Evolutionary conservation across 2,888 invertebrate genomes (phyloP), one percentile per base, ranked within the genome.

Genomic region (Ormyrus thymus): DNA sequence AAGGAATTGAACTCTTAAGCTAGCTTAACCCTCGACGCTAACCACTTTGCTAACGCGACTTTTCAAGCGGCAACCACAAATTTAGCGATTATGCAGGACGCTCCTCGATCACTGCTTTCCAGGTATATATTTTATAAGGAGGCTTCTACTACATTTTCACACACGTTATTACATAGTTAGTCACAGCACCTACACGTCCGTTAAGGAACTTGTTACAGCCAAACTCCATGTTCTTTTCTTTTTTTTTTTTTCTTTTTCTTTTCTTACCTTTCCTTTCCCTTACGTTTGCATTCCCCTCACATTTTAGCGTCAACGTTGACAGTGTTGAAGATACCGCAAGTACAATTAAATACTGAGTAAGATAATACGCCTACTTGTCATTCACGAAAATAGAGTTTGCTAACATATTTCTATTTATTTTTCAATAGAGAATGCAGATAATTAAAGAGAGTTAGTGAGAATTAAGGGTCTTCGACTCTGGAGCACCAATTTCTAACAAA

Each of bases 1-100:
- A 86, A 84, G 53, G 66, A 64, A 13, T 61, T 70, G 64, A 76
- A 58, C 72, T 72, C 78, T 10, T 81, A 80, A 80, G 65, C 29
- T 58, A 8, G n/a, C 13, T 46, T 53, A 11, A 13, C 2, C 7
- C 11, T 6, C 0, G 29, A 7, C 1, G 6, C 29, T 29, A 29
- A 29, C 29, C 29, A 29, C 4, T 29, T 29, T 29, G 4, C 29
- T 29, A 29, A 29, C 29, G 29, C 29, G 29, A 29, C 29, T 29
- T 29, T 29, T 29, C 29, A 10, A 43, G 45, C 71, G 29, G 11
- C 1, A 13, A n/a, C 46, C 15, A 7, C 11, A 9, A 11, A 8
- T 55, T 65, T 45, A 11, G 11, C 64, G 13, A 8, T 46, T 64
- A 7, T 46, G 9, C 11, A 1, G 13, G 48, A n/a, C 7, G 64